Evolutionary conservation across 2,888 invertebrate species (phyloP), one percentile per base, ranked within the genome.

Genomic region (Coelinius sp.): DNA sequence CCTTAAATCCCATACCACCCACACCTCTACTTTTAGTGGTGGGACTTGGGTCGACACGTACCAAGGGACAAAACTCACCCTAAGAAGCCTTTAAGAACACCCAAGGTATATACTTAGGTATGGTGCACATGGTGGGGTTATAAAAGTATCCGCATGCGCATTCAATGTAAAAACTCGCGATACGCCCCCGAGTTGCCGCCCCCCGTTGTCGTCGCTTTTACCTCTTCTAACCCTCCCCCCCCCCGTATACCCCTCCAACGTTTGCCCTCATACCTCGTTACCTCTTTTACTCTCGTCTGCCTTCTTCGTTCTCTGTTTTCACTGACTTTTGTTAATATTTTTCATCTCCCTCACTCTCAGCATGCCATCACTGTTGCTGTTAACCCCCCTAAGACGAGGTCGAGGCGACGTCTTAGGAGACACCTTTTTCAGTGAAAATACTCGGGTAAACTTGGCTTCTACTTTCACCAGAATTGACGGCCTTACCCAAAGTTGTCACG

Each of bases 121-220:
- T 62, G 27, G 67, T 73, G 72, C 74, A 73, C 70, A 70, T 73
- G 76, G 77, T 75, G 74, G 75, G 76, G 77, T 70, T 82, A 83
- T 84, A 85, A 86, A 87, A 85, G 84, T 84, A 75, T 78, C 81
- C 87, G 86, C 87, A 87, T 87, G 87, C 87, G 87, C 87, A 83
- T 75, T 76, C 56, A 74, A 67, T 71, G 76, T 81, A 85, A 87
- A 87, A 87, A 86, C 76, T 87, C 14, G 79, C 80, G 86, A 81
- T 81, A 85, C 86, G 85, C 86, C 85, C 82, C 81, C 81, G 64
- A 73, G 82, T 83, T 79, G 76, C 84, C 86, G 86, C 86, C 82
- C 79, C 80, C 76, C 76, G 75, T 73, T 75, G 73, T 75, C 76
- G 70, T 76, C 73, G 73, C 70, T 68, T 75, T 78, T 75, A 74